A percentile compares a stretch with the other conserved stretches of the same genome.
Conservation (phyloP, 2,888 invertebrate genomes). For the Sialis fuliginosa region DNA sequence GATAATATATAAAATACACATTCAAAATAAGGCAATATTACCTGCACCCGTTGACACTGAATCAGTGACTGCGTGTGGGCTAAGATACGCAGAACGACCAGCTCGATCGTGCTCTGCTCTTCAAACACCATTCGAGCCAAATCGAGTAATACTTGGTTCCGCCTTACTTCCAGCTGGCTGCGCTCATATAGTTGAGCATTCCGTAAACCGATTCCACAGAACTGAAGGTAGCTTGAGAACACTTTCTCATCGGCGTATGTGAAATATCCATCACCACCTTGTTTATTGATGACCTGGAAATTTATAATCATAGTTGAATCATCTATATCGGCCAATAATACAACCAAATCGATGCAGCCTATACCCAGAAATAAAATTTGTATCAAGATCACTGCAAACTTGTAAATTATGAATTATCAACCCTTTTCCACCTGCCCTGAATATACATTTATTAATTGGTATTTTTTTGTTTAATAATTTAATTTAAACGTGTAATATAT, state of each 20-base stretch:
- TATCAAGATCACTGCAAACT: neutral
- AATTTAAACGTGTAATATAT: no score
- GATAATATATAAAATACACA: conserved; percentile 1
- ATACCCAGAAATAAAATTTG: neutral
- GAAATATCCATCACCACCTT: conserved; percentile 67
- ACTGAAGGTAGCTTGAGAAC: conserved; percentile 83
- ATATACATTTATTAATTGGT: no score
- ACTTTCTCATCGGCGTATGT: conserved; percentile 77
- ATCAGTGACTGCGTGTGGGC: conserved; percentile 88
- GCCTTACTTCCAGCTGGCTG: conserved; percentile 85
- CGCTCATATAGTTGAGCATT: conserved; percentile 94
- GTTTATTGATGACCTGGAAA: conserved; percentile 71
- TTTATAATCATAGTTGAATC: neutral
- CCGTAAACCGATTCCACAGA: conserved; percentile 87
- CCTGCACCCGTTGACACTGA: conserved; percentile 89
- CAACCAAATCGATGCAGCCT: no score
- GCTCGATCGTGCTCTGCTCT: conserved; percentile 91
- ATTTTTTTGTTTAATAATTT: no score
- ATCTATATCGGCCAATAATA: no score
- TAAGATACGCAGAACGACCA: conserved; percentile 83
- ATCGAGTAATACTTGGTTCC: conserved; percentile 86
- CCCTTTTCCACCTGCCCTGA: no score
- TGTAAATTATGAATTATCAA: no score
- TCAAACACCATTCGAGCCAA: conserved; percentile 94
- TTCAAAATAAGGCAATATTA: conserved; percentile 22